A percentile compares a stretch with the other conserved stretches of the same genome.
Conservation (phyloP, 30 jellyfish, hydroid and myxozoan genomes). For the Aurelia sp. region DNA sequence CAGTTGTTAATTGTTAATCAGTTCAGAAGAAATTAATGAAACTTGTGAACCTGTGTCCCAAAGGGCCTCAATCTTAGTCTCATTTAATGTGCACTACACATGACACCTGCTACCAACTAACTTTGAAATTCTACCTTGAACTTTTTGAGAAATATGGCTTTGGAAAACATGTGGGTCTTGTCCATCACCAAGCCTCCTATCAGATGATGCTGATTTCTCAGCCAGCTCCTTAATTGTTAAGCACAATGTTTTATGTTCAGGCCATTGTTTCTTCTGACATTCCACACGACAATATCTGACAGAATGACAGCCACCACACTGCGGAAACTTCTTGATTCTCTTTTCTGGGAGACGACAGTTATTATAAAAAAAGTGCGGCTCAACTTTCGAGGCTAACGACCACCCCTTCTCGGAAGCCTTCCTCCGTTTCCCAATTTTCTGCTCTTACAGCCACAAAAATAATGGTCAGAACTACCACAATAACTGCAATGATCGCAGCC, state of each 20-base stretch:
- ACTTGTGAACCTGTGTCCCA: constrained; percentile 44
- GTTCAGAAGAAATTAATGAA: constrained; percentile 2
- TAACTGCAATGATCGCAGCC: constrained; percentile 24
- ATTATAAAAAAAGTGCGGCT: too few relatives aligned
- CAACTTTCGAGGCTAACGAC: too few relatives aligned
- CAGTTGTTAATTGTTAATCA: background rate
- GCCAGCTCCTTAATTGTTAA: too few relatives aligned
- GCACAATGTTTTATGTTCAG: too few relatives aligned
- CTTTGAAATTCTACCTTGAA: constrained; percentile 9
- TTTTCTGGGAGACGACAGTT: too few relatives aligned
- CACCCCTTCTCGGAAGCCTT: constrained; percentile 6
- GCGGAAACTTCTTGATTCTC: too few relatives aligned
- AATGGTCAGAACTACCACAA: constrained; percentile 10
- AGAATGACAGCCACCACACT: too few relatives aligned
- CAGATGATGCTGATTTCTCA: too few relatives aligned
- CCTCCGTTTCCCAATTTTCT: constrained; percentile 15
- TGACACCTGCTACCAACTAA: constrained; percentile 25
- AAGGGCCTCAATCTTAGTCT: background rate
- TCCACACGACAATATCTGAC: too few relatives aligned
- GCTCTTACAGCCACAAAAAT: background rate
- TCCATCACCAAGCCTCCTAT: too few relatives aligned
- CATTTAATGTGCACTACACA: constrained; percentile 12
- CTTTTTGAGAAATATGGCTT: constrained; percentile 16
- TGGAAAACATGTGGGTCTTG: background rate
- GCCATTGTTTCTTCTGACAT: too few relatives aligned